These are phyloP conservation scores for Phocides pigmalion DNA, from an alignment of 1,140 invertebrate species.

Conservation along the genomic window DNA sequence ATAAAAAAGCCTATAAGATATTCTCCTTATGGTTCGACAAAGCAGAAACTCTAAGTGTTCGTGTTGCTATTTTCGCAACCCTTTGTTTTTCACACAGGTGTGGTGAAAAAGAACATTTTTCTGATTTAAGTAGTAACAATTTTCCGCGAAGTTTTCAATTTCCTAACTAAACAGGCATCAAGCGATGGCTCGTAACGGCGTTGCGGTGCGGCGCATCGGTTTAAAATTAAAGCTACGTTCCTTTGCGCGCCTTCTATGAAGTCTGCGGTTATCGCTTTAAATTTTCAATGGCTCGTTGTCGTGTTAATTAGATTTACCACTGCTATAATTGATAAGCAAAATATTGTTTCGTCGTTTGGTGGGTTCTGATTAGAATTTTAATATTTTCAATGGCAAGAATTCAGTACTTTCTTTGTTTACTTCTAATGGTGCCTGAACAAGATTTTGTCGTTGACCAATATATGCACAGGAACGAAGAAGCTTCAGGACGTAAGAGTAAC, in stretches of 20 bases:
- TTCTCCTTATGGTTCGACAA: too few relatives aligned
- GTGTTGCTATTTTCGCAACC: too few relatives aligned
- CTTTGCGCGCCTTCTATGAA: constrained; percentile 14
- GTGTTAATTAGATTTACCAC: constrained; percentile 16
- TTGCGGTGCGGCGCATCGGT: constrained; percentile 1
- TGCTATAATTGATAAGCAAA: constrained; percentile 22
- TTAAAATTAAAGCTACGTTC: constrained; percentile 11
- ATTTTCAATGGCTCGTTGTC: constrained; percentile 5
- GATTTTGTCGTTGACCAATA: too few relatives aligned
- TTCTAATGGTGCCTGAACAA: too few relatives aligned
- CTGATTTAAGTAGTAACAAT: background rate
- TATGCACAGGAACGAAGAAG: too few relatives aligned
- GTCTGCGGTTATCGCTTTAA: constrained; percentile 17
- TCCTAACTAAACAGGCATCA: constrained; percentile 4
- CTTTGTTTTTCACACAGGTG: too few relatives aligned
- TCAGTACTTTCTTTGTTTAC: too few relatives aligned
- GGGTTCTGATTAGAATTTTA: background rate
- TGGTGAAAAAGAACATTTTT: too few relatives aligned
- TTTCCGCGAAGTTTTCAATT: constrained; percentile 9
- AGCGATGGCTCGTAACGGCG: background rate
- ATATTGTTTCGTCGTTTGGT: background rate
- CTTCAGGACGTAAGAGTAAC: too few relatives aligned
- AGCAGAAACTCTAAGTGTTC: too few relatives aligned
- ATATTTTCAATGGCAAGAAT: too few relatives aligned
- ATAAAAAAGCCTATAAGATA: too few relatives aligned